Conservation (phyloP, 2,113 vertebrate genomes). For the Oenanthe oenanthe region DNA sequence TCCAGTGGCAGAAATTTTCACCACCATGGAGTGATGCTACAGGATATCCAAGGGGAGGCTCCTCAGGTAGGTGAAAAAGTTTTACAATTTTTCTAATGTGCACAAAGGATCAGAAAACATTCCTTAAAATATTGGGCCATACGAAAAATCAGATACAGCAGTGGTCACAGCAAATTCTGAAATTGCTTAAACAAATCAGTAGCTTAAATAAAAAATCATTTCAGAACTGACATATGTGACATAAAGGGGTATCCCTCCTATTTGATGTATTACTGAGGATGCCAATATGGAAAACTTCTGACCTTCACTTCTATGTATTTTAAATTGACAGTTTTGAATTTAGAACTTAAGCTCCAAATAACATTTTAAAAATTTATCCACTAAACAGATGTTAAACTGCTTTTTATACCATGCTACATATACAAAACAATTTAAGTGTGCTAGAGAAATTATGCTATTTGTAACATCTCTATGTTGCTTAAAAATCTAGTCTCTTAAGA, state of each 20-base stretch:
- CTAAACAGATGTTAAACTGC: not conserved
- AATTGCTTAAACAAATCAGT: not conserved
- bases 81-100: not conserved
- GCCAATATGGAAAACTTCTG: not conserved
- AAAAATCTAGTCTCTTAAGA: not conserved
- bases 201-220: not conserved
- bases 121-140: not conserved
- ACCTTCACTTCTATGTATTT: not conserved
- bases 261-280: not conserved
- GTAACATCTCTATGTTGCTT: not conserved
- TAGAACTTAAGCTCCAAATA: not conserved
- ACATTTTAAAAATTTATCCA: not conserved
- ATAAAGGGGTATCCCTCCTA: not conserved
- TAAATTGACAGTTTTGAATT: not conserved
- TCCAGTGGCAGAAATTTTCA: constrained; percentile 44
- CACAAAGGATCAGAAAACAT: not conserved
- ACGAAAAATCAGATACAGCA: not conserved
- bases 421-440: not conserved
- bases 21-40: not conserved
- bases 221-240: not conserved
- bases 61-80: not conserved
- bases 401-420: not conserved
- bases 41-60: not conserved
- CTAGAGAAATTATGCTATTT: not conserved
- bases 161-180: not conserved